Conservation (phyloP, 1,140 invertebrate species). For the Drosophila guanche region DNA sequence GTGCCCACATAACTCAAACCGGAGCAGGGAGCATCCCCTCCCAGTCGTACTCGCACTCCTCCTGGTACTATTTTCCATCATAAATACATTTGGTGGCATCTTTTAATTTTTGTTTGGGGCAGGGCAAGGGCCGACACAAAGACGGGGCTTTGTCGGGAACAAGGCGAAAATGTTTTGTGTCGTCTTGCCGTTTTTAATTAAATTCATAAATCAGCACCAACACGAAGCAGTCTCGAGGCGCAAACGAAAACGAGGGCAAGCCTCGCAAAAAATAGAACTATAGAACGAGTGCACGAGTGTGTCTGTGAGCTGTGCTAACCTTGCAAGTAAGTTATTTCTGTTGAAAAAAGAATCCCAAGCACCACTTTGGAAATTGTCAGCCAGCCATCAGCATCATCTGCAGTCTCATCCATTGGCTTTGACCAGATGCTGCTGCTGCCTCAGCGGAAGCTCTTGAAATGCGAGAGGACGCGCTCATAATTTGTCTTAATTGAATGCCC, state of each 20-base stretch:
- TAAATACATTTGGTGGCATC: slow-evolving; percentile 58
- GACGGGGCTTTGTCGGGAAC: slow-evolving; percentile 42
- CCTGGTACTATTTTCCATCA: slow-evolving; percentile 35
- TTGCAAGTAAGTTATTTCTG: slow-evolving; percentile 44
- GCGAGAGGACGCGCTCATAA: slow-evolving; percentile 70
- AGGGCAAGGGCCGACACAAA: slow-evolving; percentile 26
- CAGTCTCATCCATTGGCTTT: slow-evolving; percentile 30
- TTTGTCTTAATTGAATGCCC: slow-evolving; percentile 77
- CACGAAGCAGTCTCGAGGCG: slow-evolving; percentile 8
- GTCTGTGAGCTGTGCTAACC: slow-evolving; percentile 51
- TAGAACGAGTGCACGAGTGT: slow-evolving; percentile 21
- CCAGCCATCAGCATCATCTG: slow-evolving; percentile 27
- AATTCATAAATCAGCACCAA: slow-evolving; percentile 74
- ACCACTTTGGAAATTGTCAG: slow-evolving; percentile 47
- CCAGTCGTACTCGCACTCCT: no score
- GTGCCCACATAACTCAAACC: slow-evolving; percentile 71
- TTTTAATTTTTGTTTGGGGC: slow-evolving; percentile 11
- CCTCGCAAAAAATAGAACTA: slow-evolving; percentile 31
- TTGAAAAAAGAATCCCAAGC: slow-evolving; percentile 45
- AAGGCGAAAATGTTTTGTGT: slow-evolving; percentile 46
- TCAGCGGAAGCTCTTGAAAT: slow-evolving; percentile 62
- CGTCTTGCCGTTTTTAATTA: slow-evolving; percentile 73
- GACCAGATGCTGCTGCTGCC: slow-evolving; percentile 30
- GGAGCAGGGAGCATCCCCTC: slow-evolving; percentile 7
- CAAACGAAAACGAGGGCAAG: slow-evolving; percentile 23